phyloP scores from a whole-genome alignment of 2,113 vertebrate genomes.

The Callionymus lyra region DNA sequence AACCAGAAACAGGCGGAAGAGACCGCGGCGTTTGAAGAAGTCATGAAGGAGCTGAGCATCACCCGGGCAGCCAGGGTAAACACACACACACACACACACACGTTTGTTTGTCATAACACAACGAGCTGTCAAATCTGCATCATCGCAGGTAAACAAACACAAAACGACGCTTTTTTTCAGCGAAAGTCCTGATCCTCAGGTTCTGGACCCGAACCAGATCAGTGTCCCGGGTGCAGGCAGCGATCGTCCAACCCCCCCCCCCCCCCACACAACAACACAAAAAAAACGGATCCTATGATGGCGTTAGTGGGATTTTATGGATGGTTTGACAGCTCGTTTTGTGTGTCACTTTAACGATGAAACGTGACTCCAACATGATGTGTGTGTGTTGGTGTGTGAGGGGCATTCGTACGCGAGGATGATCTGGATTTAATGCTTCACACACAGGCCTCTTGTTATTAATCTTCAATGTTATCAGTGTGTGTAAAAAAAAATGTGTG shows the following conservation, averaged over 20 bases:
- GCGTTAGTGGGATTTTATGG: no score
- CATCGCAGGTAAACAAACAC: slow-evolving; percentile 64
- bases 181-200: not conserved
- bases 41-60: slow-evolving; percentile 87
- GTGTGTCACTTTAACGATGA: not conserved
- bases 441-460: slow-evolving; percentile 32
- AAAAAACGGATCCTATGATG: no score
- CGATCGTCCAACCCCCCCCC: not conserved
- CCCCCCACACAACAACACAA: no score
- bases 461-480: slow-evolving; percentile 16
- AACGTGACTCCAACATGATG: not conserved
- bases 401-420: slow-evolving; percentile 34
- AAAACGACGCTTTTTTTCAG: slow-evolving; percentile 47
- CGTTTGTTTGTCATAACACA: slow-evolving; percentile 22
- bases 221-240: not conserved
- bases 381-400: not conserved
- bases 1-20: slow-evolving; percentile 90
- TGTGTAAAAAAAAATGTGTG: no score
- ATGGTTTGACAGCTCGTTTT: no score
- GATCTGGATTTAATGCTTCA: slow-evolving; percentile 36
- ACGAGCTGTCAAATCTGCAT: slow-evolving; percentile 44
- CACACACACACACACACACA: not conserved
- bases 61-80: slow-evolving; percentile 81
- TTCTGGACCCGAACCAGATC: not conserved
- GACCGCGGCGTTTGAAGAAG: slow-evolving; percentile 85